Conservation (phyloP, 2,113 vertebrate genomes). For the Furnarius figulus region DNA sequence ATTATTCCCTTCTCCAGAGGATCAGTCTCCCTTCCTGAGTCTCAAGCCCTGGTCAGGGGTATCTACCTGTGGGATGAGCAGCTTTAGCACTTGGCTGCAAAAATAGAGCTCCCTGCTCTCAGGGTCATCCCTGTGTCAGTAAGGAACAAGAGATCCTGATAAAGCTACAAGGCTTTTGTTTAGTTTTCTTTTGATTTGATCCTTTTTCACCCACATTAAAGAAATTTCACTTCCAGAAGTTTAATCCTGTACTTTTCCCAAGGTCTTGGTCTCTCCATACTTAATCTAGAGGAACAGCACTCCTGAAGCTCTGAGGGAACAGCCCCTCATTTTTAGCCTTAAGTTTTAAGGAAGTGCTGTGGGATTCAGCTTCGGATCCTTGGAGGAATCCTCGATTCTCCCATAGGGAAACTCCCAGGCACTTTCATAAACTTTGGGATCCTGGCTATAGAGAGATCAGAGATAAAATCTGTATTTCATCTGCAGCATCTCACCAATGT, state of each 20-base stretch:
- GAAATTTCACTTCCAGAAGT: not conserved
- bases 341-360: not conserved
- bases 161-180: not conserved
- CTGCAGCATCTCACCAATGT: not conserved
- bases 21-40: accelerated
- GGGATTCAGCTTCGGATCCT: not conserved
- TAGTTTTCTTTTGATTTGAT: not conserved
- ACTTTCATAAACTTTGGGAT: not conserved
- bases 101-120: not conserved
- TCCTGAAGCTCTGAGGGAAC: not conserved
- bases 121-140: accelerated
- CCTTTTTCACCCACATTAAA: not conserved
- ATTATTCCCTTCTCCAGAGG: not conserved
- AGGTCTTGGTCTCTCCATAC: not conserved
- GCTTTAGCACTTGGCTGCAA: not conserved
- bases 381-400: not conserved
- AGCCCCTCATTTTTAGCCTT: not conserved
- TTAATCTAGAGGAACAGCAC: not conserved
- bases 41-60: not conserved
- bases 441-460: not conserved
- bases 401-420: not conserved
- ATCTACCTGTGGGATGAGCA: not conserved
- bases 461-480: not conserved
- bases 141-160: not conserved
- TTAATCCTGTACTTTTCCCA: not conserved